phyloP scores from a whole-genome alignment of 2,113 vertebrate genomes.

The Esox niger region DNA sequence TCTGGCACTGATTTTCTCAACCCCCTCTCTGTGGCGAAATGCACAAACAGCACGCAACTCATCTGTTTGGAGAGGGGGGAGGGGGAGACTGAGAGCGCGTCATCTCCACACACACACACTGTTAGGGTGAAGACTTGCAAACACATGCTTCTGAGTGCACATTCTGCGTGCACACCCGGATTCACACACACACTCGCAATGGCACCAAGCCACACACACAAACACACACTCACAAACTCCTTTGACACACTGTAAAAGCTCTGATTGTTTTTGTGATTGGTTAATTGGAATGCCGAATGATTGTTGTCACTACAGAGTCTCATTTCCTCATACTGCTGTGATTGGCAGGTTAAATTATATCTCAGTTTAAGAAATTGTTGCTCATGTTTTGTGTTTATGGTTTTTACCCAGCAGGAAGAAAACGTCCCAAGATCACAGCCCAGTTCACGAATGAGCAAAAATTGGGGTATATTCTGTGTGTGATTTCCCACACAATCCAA shows the following conservation, averaged over 20 bases:
- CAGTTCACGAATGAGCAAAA: not conserved
- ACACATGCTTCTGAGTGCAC: no score
- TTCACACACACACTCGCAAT: not conserved
- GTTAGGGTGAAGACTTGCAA: no score
- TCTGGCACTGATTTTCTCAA: slow-evolving; percentile 67
- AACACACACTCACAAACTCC: not conserved
- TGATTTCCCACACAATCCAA: no score
- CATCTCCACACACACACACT: not conserved
- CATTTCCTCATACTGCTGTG: slow-evolving; percentile 4
- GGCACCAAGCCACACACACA: not conserved
- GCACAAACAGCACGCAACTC: slow-evolving; percentile 18
- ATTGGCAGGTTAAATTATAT: slow-evolving; percentile 8
- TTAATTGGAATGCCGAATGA: slow-evolving; percentile 16
- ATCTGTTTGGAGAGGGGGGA: slow-evolving; percentile 11
- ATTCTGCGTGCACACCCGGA: not conserved
- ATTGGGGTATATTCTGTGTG: not conserved
- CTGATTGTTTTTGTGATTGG: slow-evolving; percentile 19
- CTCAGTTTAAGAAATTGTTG: no score
- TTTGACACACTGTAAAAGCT: not conserved
- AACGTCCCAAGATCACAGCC: not conserved
- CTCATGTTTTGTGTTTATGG: no score
- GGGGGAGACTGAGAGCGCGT: not conserved
- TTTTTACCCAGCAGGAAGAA: no score
- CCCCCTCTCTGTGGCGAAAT: slow-evolving; percentile 6
- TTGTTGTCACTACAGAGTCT: not conserved